phyloP scores from a whole-genome alignment of 2,113 vertebrate genomes.

The Motacilla alba region DNA sequence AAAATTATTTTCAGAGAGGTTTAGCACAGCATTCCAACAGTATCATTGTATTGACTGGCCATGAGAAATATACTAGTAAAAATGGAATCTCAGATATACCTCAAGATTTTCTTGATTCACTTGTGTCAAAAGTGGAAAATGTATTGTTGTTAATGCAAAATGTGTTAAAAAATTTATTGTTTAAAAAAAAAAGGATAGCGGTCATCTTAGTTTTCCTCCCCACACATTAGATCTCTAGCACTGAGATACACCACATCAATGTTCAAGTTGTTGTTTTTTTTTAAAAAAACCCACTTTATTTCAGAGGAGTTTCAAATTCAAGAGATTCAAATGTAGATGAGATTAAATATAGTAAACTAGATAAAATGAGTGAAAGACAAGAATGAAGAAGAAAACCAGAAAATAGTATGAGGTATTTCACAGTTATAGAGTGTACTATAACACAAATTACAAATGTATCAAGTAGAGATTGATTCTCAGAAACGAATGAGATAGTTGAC shows the following conservation, averaged over 20 bases:
- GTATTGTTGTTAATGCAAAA: background rate
- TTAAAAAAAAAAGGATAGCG: accelerated
- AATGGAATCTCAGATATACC: background rate
- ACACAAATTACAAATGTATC: background rate
- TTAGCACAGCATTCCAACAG: background rate
- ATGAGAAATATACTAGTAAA: background rate
- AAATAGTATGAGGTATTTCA: background rate
- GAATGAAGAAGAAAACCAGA: background rate
- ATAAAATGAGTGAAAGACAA: background rate
- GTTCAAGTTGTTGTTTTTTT: background rate
- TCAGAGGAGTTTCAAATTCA: background rate
- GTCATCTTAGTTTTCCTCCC: background rate
- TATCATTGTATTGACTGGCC: background rate
- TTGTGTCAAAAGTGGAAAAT: background rate
- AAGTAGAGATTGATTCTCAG: background rate
- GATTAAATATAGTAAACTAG: background rate
- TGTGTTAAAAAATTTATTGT: background rate
- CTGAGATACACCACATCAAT: background rate
- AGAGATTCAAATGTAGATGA: background rate
- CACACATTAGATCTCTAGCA: background rate
- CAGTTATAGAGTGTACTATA: background rate
- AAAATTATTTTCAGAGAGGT: background rate
- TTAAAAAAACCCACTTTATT: background rate
- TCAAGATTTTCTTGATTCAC: background rate
- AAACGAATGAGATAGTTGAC: background rate